A percentile compares a stretch with the other conserved stretches of the same genome.
Conservation (phyloP, 1,140 invertebrate genomes). For the Lasaia peninsularis region DNA sequence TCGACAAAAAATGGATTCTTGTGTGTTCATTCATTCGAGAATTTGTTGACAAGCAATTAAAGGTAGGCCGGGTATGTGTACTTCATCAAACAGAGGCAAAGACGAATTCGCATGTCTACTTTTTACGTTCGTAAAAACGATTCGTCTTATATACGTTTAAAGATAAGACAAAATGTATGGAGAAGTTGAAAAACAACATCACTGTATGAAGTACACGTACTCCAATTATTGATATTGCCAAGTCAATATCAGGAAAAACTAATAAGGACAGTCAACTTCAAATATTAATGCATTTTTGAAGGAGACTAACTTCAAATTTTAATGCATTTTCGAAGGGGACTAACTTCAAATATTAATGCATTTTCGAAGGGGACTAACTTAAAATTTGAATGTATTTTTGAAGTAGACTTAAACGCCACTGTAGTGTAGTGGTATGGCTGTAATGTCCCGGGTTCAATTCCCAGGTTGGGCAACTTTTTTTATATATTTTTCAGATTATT, state of each 20-base stretch:
- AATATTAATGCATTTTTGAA: too few species aligned
- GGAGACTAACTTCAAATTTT: too few species aligned
- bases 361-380: too few species aligned
- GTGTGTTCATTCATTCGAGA: constrained; percentile 57
- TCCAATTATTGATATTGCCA: background rate
- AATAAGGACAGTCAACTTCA: background rate
- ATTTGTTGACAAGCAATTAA: constrained; percentile 71
- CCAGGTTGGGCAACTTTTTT: too few species aligned
- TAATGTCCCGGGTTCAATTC: too few species aligned
- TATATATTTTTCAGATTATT: too few species aligned
- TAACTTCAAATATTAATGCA: background rate
- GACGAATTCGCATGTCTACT: constrained; percentile 25
- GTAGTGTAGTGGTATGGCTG: too few species aligned
- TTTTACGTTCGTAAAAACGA: constrained; percentile 16
- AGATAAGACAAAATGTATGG: constrained; percentile 7
- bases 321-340: too few species aligned
- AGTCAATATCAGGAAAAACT: background rate
- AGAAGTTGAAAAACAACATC: background rate
- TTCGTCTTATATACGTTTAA: constrained; percentile 5
- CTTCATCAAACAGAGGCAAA: constrained; percentile 31
- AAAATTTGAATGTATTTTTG: too few species aligned
- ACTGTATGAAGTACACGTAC: background rate
- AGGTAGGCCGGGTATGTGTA: constrained; percentile 31
- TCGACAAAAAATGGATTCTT: constrained; percentile 53
- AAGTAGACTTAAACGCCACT: too few species aligned